A percentile compares a stretch with the other conserved stretches of the same genome.
Conservation (phyloP, 2,888 invertebrate genomes). For the Taenaris catops region DNA sequence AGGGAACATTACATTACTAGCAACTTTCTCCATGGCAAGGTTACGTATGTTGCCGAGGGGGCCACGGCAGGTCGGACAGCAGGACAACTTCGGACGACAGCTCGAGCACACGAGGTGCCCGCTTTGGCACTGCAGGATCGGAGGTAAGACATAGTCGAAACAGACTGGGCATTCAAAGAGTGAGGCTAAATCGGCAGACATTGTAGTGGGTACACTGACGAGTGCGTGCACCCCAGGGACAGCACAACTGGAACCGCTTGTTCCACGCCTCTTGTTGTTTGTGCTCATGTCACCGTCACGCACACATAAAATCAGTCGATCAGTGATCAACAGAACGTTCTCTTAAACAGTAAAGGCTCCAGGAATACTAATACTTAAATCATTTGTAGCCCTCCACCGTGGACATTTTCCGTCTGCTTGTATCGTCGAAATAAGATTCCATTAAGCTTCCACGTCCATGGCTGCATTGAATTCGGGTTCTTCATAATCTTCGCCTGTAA, state of each 20-base stretch:
- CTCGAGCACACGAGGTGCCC: slow-evolving; percentile 99
- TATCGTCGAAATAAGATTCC: slow-evolving; percentile 58
- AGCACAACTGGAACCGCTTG: slow-evolving; percentile 77
- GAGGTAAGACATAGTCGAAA: slow-evolving; percentile 99
- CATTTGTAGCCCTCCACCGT: slow-evolving; percentile 71
- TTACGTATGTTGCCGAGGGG: slow-evolving; percentile 98
- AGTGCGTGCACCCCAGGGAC: slow-evolving; percentile 74
- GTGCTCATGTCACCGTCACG: slow-evolving; percentile 79
- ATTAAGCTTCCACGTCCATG: too few relatives aligned
- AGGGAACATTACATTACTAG: slow-evolving; percentile 98
- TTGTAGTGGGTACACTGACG: slow-evolving; percentile 81
- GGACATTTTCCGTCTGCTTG: slow-evolving; percentile 58
- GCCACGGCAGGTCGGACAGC: slow-evolving; percentile 99
- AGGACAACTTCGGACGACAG: slow-evolving; percentile 97
- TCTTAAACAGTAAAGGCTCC: slow-evolving; percentile 24
- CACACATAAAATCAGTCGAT: slow-evolving; percentile 58
- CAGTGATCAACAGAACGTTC: slow-evolving; percentile 47
- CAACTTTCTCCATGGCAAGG: slow-evolving; percentile 99
- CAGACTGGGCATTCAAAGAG: slow-evolving; percentile 98
- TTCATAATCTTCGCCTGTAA: too few relatives aligned
- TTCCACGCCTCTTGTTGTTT: slow-evolving; percentile 76
- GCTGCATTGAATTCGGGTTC: too few relatives aligned
- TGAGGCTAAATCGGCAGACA: slow-evolving; percentile 93
- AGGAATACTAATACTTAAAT: slow-evolving; percentile 27
- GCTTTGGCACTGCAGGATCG: slow-evolving; percentile 98